Conservation (phyloP, 1,140 invertebrate genomes). For the Chironomus striatipennis region DNA sequence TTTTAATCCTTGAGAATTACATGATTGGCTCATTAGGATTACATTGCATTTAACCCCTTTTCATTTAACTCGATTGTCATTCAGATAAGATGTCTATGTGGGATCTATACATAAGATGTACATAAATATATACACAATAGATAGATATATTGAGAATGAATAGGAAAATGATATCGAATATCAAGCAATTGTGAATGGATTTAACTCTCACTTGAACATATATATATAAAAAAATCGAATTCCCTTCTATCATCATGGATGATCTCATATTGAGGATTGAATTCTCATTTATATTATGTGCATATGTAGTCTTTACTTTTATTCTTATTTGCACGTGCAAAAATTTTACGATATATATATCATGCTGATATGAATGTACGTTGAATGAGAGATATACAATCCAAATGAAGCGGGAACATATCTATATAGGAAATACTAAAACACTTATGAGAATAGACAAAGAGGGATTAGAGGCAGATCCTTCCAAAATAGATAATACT, state of each 20-base stretch:
- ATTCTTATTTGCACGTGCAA: slow-evolving; percentile 12
- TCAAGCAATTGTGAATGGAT: slow-evolving; percentile 1
- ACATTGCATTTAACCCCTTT: neutral
- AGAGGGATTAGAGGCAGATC: slow-evolving; percentile 11
- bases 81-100: no score
- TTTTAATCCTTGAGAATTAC: slow-evolving; percentile 8
- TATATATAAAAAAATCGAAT: neutral
- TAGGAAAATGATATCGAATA: neutral
- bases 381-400: neutral
- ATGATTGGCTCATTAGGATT: slow-evolving; percentile 5
- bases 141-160: neutral
- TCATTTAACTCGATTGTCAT: no score
- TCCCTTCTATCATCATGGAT: neutral
- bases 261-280: neutral
- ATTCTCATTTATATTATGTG: neutral
- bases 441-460: slow-evolving; percentile 8
- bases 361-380: neutral
- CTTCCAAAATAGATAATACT: neutral
- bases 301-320: neutral
- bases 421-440: slow-evolving; percentile 8
- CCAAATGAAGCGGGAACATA: neutral
- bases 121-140: no score
- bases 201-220: neutral
- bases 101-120: no score
- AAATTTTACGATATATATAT: slow-evolving; percentile 15